Evolutionary conservation across 2,113 vertebrate genomes (phyloP).

Genomic region (Suricata suricatta): DNA sequence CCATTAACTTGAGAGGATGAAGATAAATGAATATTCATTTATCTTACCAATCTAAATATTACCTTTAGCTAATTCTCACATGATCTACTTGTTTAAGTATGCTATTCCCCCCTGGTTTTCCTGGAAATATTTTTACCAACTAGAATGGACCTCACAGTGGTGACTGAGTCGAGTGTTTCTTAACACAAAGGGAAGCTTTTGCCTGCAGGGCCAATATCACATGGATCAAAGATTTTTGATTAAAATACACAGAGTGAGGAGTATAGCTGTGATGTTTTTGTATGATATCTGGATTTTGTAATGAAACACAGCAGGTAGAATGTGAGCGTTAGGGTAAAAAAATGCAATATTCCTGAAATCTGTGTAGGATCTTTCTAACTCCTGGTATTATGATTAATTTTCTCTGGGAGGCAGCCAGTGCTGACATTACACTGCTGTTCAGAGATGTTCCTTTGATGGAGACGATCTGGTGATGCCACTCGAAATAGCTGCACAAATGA

Average conservation of each 20-base stretch:
- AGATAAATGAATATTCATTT: background rate
- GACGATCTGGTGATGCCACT: background rate
- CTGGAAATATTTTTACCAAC: background rate
- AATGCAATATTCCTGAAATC: constrained; percentile 62
- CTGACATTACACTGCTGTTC: background rate
- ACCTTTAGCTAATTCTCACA: constrained; percentile 11
- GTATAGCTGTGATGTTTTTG: constrained; percentile 45
- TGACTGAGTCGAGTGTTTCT: constrained; percentile 8
- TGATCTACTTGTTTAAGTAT: background rate
- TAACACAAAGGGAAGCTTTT: constrained; percentile 57
- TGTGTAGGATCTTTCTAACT: constrained; percentile 52
- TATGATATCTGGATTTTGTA: constrained; percentile 60
- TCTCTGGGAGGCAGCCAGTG: constrained; percentile 25
- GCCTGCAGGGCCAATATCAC: constrained; percentile 26
- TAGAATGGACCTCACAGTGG: background rate
- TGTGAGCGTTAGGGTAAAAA: constrained; percentile 47
- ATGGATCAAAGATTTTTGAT: constrained; percentile 66
- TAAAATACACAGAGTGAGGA: constrained; percentile 62
- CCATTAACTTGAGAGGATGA: background rate
- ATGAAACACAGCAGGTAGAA: constrained; percentile 67
- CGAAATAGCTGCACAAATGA: background rate
- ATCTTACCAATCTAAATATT: background rate
- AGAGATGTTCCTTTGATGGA: constrained; percentile 45
- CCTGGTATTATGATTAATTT: constrained; percentile 57
- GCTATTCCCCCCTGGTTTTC: background rate